Conservation (phyloP, 2,113 vertebrate species). For the Oncorhynchus tshawytscha region DNA sequence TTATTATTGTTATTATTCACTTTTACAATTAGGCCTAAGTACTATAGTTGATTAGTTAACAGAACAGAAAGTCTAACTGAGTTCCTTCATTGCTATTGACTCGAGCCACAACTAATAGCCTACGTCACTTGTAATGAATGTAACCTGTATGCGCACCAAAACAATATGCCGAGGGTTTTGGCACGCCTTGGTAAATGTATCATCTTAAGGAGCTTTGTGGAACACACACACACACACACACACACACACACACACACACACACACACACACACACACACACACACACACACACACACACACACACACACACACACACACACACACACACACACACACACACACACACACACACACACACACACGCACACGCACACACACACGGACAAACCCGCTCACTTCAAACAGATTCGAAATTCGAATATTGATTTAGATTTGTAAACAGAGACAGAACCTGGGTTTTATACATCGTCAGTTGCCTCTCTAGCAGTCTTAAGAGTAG, state of each 20-base stretch:
- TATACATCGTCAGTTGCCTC: constrained; percentile 56
- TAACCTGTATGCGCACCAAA: constrained; percentile 76
- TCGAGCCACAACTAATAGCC: constrained; percentile 40
- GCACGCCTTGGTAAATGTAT: constrained; percentile 98
- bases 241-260: constrained; percentile 62
- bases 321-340: constrained; percentile 85
- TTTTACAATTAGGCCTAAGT: neutral
- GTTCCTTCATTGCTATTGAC: constrained; percentile 18
- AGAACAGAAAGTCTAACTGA: neutral
- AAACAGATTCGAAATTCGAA: constrained; percentile 98
- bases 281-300: constrained; percentile 68
- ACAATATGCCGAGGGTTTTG: constrained; percentile 93
- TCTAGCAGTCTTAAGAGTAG: constrained; percentile 38
- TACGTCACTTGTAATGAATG: constrained; percentile 55
- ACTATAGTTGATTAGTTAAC: neutral
- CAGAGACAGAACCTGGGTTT: constrained; percentile 71
- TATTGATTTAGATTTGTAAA: constrained; percentile 98
- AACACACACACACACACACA: constrained; percentile 90
- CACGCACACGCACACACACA: constrained; percentile 63
- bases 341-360: constrained; percentile 68
- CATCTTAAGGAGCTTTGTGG: constrained; percentile 98
- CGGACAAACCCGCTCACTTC: constrained; percentile 93
- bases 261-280: constrained; percentile 35
- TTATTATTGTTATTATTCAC: neutral
- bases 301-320: constrained; percentile 86